phyloP scores from a whole-genome alignment of 64 coral and sea anemone genomes.

The Pocillopora damicornis region DNA sequence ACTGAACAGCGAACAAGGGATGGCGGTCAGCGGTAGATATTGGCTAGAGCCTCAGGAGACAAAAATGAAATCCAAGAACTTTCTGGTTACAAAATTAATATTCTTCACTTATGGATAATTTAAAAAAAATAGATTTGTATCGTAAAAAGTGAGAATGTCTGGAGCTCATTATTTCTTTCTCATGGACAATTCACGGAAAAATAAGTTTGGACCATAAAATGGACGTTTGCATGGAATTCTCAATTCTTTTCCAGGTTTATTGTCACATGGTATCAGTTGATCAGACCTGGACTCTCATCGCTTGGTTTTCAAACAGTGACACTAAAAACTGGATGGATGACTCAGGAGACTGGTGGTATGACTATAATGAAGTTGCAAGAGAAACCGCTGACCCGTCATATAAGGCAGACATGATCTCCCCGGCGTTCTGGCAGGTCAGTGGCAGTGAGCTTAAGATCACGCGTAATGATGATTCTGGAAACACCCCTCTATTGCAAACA shows the following conservation, averaged over 20 bases:
- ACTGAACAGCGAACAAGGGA: background rate
- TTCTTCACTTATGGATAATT: background rate
- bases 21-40: background rate
- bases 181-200: too few relatives aligned
- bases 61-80: background rate
- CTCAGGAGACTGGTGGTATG: constrained; percentile 38
- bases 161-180: background rate
- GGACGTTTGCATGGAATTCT: background rate
- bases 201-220: too few relatives aligned
- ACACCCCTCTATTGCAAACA: constrained; percentile 13
- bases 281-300: constrained; percentile 15
- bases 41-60: background rate
- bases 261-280: background rate
- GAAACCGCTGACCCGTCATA: background rate
- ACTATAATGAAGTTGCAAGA: background rate
- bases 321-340: constrained; percentile 45
- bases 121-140: too few relatives aligned
- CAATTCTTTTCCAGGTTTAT: background rate
- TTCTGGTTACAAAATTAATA: background rate
- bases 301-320: constrained; percentile 50
- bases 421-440: constrained; percentile 27
- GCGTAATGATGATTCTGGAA: constrained; percentile 35
- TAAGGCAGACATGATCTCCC: constrained; percentile 38
- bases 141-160: background rate
- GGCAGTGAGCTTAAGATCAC: constrained; percentile 63